Evolutionary conservation across 35 echinoderm and acorn worm species (phyloP), one percentile per base, ranked within the genome.

Genomic region (Anneissia japonica): DNA sequence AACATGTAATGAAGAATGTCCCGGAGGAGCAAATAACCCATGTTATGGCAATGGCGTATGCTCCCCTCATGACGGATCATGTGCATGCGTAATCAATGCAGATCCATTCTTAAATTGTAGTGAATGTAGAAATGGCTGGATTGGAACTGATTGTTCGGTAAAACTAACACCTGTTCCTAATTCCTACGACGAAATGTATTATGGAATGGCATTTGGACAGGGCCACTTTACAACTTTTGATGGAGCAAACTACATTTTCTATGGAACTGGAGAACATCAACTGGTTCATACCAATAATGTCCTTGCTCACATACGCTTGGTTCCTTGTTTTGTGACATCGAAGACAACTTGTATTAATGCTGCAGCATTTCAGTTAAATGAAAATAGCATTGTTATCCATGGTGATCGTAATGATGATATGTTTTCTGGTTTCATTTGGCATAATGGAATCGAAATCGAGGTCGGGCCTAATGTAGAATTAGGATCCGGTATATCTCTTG

Each of bases 191-290:
- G 84, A 43, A 34, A 82, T 78, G 31, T 79, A 86, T 31, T 86
- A 72, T 73, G 90, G 31, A 14, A 85, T 75, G 73, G 78, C 87
- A 17, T 96, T 92, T 79, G 93, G 93, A 0, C 83, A 76, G 17
- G 93, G 93, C 46, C 90, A 92, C 31, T 92, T 96, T 36, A 92
- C 80, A 17, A 96, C 93, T 26, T 96, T 91, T 90, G 93, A 96
- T 83, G 93, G 93, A 21, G 83, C 93, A 34, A 82, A 38, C 31
- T 96, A 89, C 39, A 81, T 79, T 28, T 96, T 89, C 75, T 91
- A 85, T 46, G 93, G 93, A 29, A 34, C 45, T 32, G 93, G 90
- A 36, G 87, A 92, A 80, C 84, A 96, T 73, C 38, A 73, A 6
- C 46, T 93, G 23, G 83, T 92, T 32, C 83, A 80, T 19, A 41